Base-by-base conservation (phyloP, 2,797 vertebrate genomes). In the Coranthus polyacanthus region DNA sequence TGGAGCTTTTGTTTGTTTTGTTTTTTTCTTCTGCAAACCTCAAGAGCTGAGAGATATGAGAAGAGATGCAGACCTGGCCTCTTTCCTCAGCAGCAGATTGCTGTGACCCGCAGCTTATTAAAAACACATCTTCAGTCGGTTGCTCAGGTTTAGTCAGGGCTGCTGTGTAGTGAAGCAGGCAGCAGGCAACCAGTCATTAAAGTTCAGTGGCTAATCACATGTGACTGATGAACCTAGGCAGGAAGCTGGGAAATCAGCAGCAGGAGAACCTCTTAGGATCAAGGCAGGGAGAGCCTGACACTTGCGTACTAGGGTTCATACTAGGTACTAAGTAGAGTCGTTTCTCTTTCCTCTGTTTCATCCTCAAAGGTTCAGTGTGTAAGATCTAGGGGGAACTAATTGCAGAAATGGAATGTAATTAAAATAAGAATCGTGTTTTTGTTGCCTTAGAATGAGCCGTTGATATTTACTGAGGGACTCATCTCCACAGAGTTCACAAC, bases 21-120 rank as follows among this genome's bases (percentile, higher is more conserved):
- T 17, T 41, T 11, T 37, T 34, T 44, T 53, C 11, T 26, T 36
- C 15, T 49, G 36, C 16, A 47, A 20, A 32, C 29, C 57, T 15
- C 54, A 56, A 5, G 41, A 38, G 50, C 4, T 49, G 44, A 24
- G 12, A 57, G 54, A 46, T 15, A 6, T 6, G 26, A 62, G 36
- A 47, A 7, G 17, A 29, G 20, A 57, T 11, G 20, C 18, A 39
- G 51, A 41, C n/a, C 3, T 6, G 56, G 42, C 13, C 45, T 39
- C 67, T 61, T 44, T 71, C 72, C 26, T 39, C 49, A 22, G 53
- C 52, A 21, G 53, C 45, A 63, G 53, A 71, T 62, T 24, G 62
- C 37, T 13, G 58, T 51, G 55, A 81, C 77, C 72, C 65, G 51
- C 65, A 78, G 41, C 39, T 72, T 64, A 68, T 84, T 68, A 81